phyloP scores from a whole-genome alignment of 2,797 vertebrate species.

The Gallinago stenura region DNA sequence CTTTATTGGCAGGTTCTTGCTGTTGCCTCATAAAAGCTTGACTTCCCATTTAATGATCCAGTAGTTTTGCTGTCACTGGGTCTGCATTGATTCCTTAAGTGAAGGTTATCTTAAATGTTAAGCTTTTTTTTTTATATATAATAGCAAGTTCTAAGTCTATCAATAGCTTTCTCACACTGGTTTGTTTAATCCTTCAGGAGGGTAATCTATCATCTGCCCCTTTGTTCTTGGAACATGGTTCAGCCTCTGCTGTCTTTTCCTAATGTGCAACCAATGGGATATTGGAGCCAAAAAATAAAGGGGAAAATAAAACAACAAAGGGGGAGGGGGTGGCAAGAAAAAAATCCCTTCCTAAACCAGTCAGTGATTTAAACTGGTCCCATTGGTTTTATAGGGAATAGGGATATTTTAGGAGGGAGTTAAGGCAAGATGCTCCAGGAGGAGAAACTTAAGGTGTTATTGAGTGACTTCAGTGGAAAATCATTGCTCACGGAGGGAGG shows the following conservation, averaged over 20 bases:
- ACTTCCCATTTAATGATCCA: rapidly evolving
- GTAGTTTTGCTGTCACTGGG: not conserved
- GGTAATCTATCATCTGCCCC: not conserved
- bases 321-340: not conserved
- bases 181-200: not conserved
- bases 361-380: not conserved
- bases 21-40: not conserved
- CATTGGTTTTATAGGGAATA: not conserved
- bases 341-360: not conserved
- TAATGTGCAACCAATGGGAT: not conserved
- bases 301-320: too few species aligned
- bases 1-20: not conserved
- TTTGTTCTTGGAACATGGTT: not conserved
- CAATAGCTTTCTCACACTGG: rapidly evolving
- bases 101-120: not conserved
- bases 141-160: not conserved
- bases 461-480: rapidly evolving
- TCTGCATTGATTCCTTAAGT: not conserved
- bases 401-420: not conserved
- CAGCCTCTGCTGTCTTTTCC: not conserved
- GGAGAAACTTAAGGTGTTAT: not conserved
- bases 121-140: not conserved
- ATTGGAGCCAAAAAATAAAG: not conserved
- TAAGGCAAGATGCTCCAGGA: not conserved
- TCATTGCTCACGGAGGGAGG: rapidly evolving